phyloP scores from a whole-genome alignment of 1,140 invertebrate species.

The Theocolax elegans region DNA sequence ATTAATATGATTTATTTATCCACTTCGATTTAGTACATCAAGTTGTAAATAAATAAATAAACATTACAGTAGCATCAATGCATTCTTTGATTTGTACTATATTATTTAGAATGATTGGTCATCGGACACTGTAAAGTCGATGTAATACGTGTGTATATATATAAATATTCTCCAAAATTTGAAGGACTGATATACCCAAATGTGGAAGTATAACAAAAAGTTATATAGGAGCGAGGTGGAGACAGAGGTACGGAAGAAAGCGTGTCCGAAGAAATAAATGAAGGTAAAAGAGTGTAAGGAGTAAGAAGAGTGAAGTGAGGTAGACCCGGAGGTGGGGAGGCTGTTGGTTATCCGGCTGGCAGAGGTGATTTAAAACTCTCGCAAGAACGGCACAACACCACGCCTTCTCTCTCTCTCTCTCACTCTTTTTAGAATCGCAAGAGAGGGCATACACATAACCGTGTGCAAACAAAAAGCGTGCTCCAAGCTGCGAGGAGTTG shows the following conservation, averaged over 20 bases:
- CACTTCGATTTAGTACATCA: no score
- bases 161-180: no score
- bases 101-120: no score
- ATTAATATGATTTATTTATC: no score
- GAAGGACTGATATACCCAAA: no score
- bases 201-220: no score
- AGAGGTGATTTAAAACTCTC: slow-evolving; percentile 61
- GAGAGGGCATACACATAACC: background rate
- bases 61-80: no score
- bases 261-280: background rate
- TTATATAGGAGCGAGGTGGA: no score
- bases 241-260: slow-evolving; percentile 15
- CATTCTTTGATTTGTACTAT: no score
- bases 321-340: slow-evolving; percentile 47
- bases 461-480: slow-evolving; percentile 4
- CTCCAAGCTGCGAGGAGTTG: background rate
- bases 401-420: slow-evolving; percentile 38
- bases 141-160: no score
- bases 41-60: no score
- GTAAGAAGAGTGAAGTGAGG: slow-evolving; percentile 41
- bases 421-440: background rate
- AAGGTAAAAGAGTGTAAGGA: slow-evolving; percentile 11
- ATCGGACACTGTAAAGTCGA: no score
- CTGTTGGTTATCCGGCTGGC: slow-evolving; percentile 52
- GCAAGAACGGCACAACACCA: slow-evolving; percentile 47